Conservation (phyloP, 2,113 vertebrate species). For the Campylorhamphus procurvoides region DNA sequence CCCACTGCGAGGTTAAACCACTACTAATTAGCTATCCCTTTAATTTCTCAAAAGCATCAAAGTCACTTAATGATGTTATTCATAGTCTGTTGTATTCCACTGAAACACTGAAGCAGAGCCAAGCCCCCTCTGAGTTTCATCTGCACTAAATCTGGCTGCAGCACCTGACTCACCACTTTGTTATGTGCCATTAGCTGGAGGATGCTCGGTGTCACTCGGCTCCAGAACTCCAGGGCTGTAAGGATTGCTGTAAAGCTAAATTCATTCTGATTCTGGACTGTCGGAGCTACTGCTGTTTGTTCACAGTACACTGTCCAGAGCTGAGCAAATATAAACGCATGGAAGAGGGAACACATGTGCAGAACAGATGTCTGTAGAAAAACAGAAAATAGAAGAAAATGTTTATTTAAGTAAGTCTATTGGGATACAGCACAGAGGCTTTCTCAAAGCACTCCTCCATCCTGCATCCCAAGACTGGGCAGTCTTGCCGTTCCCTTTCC, state of each 20-base stretch:
- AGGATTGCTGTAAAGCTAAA: constrained; percentile 94
- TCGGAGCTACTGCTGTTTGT: constrained; percentile 88
- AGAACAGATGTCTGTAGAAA: constrained; percentile 91
- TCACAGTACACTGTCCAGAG: constrained; percentile 99
- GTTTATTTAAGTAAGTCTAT: neutral
- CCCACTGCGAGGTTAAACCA: neutral
- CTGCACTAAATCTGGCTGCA: neutral
- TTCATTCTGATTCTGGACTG: constrained; percentile 92
- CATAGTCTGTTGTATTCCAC: neutral
- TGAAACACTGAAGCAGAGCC: neutral
- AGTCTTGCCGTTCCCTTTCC: neutral
- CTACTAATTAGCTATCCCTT: neutral
- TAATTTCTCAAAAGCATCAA: neutral
- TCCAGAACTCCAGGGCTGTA: constrained; percentile 98
- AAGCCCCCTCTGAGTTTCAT: neutral
- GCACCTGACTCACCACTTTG: constrained; percentile 88
- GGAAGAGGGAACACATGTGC: constrained; percentile 99
- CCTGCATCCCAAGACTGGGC: neutral
- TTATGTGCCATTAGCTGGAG: constrained; percentile 99
- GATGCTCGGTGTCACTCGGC: constrained; percentile 96
- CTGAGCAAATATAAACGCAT: constrained; percentile 98
- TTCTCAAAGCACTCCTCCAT: neutral
- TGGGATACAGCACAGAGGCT: neutral
- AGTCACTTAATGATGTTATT: neutral
- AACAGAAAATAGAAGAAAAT: constrained; percentile 14